A percentile compares a stretch with the other conserved stretches of the same genome.
Conservation (phyloP, 1,140 invertebrate species). For the Acyrthosiphon pisum region DNA sequence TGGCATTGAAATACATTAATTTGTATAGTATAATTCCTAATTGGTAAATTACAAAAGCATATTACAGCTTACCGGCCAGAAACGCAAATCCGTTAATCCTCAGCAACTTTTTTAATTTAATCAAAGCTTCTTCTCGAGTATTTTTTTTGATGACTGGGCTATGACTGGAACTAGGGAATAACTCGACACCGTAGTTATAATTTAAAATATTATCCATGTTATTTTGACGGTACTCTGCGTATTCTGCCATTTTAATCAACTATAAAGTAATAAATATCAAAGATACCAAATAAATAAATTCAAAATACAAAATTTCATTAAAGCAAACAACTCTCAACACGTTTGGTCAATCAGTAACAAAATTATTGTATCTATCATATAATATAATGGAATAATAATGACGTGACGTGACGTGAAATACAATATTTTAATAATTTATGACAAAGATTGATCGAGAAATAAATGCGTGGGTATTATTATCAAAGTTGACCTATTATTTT, state of each 20-base stretch:
- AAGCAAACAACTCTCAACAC: not conserved
- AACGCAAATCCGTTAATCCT: slow-evolving; percentile 18
- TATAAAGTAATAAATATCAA: slow-evolving; percentile 12
- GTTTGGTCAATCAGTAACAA: not conserved
- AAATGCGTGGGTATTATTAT: not conserved
- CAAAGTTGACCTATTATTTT: not conserved
- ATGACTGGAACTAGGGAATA: not conserved
- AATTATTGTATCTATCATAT: not conserved
- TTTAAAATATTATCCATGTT: not conserved
- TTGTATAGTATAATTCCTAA: not conserved
- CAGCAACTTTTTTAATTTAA: slow-evolving; percentile 35
- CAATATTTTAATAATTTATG: not conserved
- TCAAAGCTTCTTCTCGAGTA: slow-evolving; percentile 7
- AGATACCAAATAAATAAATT: not conserved
- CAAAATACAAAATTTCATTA: not conserved
- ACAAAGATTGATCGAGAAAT: not conserved
- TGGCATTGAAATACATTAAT: not conserved
- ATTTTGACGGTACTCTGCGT: slow-evolving; percentile 32
- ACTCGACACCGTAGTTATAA: slow-evolving; percentile 1
- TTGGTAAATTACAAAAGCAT: no score
- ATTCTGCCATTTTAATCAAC: slow-evolving; percentile 33
- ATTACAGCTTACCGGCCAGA: slow-evolving; percentile 43
- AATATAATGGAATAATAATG: not conserved
- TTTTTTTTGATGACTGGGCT: slow-evolving; percentile 13
- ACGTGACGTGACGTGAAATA: not conserved